Conservation (phyloP, 1,140 invertebrate genomes). For the Euura lappo region DNA sequence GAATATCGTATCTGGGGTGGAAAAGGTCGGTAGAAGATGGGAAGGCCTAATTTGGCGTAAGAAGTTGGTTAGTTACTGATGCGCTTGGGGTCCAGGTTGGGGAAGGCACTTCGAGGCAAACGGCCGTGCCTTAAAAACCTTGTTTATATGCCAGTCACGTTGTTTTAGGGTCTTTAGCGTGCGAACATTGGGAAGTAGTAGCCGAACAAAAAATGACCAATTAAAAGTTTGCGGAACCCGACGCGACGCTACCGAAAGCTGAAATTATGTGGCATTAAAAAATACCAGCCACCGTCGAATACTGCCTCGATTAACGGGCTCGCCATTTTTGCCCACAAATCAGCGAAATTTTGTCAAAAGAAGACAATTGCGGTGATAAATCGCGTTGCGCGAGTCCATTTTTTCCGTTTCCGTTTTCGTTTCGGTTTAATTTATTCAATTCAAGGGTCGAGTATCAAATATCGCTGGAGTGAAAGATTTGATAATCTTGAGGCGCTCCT, state of each 20-base stretch:
- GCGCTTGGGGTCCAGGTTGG: background rate
- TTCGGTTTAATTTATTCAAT: no score
- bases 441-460: no score
- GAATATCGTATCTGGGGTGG: background rate
- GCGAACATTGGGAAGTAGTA: background rate
- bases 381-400: no score
- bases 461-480: no score
- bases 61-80: conserved; percentile 4
- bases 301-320: no score
- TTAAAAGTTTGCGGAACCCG: background rate
- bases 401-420: no score
- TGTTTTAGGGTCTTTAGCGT: conserved; percentile 1
- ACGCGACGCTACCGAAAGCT: background rate
- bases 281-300: no score
- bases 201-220: background rate
- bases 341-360: no score
- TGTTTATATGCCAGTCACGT: background rate
- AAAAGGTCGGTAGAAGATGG: background rate
- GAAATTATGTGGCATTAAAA: background rate
- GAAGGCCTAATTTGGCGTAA: conserved; percentile 1
- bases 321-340: no score
- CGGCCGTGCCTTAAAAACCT: background rate
- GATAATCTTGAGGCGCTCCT: no score
- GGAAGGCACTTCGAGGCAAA: background rate
- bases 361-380: no score